Conservation (phyloP, 2,797 vertebrate genomes). For the Steatocranus sp. region DNA sequence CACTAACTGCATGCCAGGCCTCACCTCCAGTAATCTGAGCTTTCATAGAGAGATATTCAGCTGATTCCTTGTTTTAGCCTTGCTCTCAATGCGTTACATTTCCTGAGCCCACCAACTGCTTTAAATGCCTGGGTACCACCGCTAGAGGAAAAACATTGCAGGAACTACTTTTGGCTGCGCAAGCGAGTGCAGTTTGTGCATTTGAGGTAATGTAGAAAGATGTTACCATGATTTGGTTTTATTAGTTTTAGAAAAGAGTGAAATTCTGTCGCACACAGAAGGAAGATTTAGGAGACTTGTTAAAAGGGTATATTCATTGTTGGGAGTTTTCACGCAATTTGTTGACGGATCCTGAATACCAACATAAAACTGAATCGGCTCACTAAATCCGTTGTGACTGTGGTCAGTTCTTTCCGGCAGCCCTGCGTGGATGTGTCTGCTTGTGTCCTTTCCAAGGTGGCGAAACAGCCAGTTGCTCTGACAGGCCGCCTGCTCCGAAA, state of each 20-base stretch:
- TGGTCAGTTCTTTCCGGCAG: neutral
- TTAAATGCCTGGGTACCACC: neutral
- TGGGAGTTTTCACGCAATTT: neutral
- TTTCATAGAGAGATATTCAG: neutral
- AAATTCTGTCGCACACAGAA: neutral
- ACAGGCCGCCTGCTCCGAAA: slow-evolving; percentile 51
- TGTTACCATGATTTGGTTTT: neutral
- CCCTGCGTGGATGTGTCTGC: slow-evolving; percentile 10
- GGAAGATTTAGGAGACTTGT: neutral
- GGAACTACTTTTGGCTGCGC: neutral
- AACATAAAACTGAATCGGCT: neutral
- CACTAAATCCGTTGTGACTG: neutral
- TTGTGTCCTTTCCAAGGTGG: slow-evolving; percentile 29
- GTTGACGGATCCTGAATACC: neutral
- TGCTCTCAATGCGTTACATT: neutral
- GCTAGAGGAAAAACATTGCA: neutral
- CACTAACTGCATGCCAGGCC: neutral
- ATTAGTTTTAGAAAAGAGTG: neutral
- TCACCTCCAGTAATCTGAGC: neutral
- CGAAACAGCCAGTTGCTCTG: slow-evolving; percentile 38
- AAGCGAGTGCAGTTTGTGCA: neutral
- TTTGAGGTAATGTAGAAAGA: neutral
- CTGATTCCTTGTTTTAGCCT: neutral
- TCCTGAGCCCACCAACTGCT: neutral
- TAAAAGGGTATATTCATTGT: neutral